Conservation (phyloP, 2,113 vertebrate species). For the Pomatorhinus ruficollis region DNA sequence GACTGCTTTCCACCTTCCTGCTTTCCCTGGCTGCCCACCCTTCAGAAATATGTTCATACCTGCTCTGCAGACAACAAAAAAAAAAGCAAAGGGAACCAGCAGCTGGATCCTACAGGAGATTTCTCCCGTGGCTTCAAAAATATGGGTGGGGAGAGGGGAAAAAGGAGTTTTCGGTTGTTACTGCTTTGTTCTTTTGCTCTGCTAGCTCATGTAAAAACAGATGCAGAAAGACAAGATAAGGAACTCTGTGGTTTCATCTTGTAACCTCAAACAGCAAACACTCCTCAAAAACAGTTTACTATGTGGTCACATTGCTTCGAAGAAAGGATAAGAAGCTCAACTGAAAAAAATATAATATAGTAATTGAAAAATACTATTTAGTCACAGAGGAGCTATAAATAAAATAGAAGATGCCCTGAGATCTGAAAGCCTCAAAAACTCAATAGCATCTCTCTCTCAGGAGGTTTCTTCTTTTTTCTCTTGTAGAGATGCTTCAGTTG, state of each 20-base stretch:
- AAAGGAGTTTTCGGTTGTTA: background rate
- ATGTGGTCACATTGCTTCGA: background rate
- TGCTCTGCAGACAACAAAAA: slow-evolving; percentile 85
- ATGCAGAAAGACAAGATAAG: slow-evolving; percentile 34
- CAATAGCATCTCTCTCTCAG: background rate
- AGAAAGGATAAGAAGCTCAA: slow-evolving; percentile 4
- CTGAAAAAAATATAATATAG: background rate
- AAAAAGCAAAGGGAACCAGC: slow-evolving; percentile 79
- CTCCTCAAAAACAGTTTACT: slow-evolving; percentile 47
- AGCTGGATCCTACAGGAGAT: slow-evolving; percentile 83
- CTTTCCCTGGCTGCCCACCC: background rate
- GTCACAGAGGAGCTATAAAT: slow-evolving; percentile 9
- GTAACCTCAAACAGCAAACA: slow-evolving; percentile 51
- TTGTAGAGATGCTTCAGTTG: background rate
- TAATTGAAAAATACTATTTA: slow-evolving; percentile 2
- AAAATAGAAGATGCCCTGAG: background rate
- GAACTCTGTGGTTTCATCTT: slow-evolving; percentile 41
- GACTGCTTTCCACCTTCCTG: background rate
- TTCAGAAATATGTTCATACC: slow-evolving; percentile 56
- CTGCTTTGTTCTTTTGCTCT: background rate
- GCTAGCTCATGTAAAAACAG: slow-evolving; percentile 6
- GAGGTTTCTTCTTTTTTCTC: background rate
- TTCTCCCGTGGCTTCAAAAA: slow-evolving; percentile 83
- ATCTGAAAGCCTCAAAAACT: background rate
- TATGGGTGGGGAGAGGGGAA: slow-evolving; percentile 1